These are phyloP conservation scores for Nyctibius grandis DNA, from an alignment of 2,797 vertebrate genomes.

Conservation along the genomic window DNA sequence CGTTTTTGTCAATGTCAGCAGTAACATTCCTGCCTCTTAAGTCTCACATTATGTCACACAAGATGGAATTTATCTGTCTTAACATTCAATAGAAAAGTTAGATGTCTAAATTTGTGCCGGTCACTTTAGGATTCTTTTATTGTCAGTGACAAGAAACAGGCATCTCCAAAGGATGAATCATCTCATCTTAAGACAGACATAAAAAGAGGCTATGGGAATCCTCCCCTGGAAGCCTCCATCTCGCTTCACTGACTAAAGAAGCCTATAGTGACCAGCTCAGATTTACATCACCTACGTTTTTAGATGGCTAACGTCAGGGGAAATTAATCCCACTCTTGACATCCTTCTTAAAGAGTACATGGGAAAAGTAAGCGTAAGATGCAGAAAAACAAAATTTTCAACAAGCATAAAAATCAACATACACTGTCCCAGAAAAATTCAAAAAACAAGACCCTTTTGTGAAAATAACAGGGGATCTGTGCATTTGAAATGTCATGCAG, in stretches of 20 bases:
- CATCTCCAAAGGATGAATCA: not conserved
- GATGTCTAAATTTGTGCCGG: not conserved
- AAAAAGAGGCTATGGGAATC: not conserved
- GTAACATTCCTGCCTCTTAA: not conserved
- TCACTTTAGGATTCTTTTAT: not conserved
- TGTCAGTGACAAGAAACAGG: conserved; percentile 10
- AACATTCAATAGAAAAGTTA: not conserved
- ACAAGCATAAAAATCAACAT: conserved; percentile 18
- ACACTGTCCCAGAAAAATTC: not conserved
- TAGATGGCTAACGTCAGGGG: not conserved
- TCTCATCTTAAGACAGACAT: not conserved
- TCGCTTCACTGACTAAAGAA: not conserved
- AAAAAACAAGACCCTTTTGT: not conserved
- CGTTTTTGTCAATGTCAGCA: not conserved
- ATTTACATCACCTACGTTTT: not conserved
- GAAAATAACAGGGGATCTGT: conserved; percentile 21
- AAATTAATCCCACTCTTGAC: not conserved
- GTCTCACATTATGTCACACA: not conserved
- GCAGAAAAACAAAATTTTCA: not conserved
- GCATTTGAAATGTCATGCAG: conserved; percentile 13
- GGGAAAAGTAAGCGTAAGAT: not conserved
- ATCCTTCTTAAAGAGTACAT: not conserved
- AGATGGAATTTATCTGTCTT: not conserved
- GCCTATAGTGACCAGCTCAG: not conserved
- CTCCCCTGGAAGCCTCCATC: not conserved